Evolutionary conservation across 2,797 vertebrate genomes (phyloP).

Genomic region (Synaphobranchus kaupii): DNA sequence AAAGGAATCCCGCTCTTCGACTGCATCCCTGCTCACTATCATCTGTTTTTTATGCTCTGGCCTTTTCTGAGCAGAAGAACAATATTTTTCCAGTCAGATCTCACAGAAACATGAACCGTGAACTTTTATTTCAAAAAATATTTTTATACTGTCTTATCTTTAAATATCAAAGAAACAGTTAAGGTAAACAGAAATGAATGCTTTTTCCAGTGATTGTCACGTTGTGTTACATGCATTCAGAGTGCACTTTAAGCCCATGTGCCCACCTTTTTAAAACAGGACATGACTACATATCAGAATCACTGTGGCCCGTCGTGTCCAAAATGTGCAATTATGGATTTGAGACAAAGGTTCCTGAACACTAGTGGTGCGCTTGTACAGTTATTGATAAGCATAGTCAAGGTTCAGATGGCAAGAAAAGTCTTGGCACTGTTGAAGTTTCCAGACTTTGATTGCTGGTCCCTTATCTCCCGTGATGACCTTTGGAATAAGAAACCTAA

Average conservation of each 20-base stretch:
- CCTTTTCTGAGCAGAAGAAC: background rate
- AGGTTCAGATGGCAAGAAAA: background rate
- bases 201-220: background rate
- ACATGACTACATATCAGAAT: background rate
- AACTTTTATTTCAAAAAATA: background rate
- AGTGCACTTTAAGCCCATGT: background rate
- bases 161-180: background rate
- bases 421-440: background rate
- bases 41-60: background rate
- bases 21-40: conserved; percentile 1
- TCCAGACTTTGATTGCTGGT: background rate
- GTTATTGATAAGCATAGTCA: background rate
- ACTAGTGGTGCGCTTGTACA: background rate
- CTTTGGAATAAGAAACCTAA: background rate
- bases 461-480: background rate
- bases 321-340: conserved; percentile 10
- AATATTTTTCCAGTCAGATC: conserved; percentile 7
- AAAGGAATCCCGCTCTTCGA: background rate
- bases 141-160: background rate
- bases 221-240: background rate
- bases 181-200: background rate
- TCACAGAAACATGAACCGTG: background rate
- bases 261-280: background rate
- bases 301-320: conserved; percentile 9
- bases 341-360: conserved; percentile 6